Conservation (phyloP, 1,140 invertebrate species). For the Brevipalpus yothersi region DNA sequence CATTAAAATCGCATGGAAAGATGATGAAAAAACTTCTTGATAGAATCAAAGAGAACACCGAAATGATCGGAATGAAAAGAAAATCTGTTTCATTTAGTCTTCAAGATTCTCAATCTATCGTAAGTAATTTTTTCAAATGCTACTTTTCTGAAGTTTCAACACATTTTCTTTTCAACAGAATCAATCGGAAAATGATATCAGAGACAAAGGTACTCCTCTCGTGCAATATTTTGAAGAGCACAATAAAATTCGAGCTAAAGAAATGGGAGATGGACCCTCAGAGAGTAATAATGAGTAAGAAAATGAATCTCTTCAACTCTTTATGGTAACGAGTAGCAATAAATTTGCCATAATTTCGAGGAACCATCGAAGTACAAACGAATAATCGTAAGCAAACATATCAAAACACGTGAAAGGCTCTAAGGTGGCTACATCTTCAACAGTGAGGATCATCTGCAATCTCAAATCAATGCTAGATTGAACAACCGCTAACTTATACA, state of each 20-base stretch:
- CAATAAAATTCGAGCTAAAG: conserved; percentile 27
- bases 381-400: too few relatives aligned
- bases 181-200: conserved; percentile 47
- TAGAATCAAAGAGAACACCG: conserved; percentile 26
- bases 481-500: too few relatives aligned
- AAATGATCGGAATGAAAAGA: conserved; percentile 45
- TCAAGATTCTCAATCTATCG: conserved; percentile 31
- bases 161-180: conserved; percentile 23
- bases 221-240: conserved; percentile 42
- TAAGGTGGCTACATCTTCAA: too few relatives aligned
- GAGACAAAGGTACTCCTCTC: conserved; percentile 41
- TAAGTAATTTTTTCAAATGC: conserved; percentile 9
- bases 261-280: neutral
- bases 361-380: too few relatives aligned
- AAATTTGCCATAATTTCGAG: too few relatives aligned
- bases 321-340: too few relatives aligned
- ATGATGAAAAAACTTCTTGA: conserved; percentile 31
- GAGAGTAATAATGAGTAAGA: too few relatives aligned
- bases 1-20: conserved; percentile 47
- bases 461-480: too few relatives aligned
- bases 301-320: too few relatives aligned
- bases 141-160: neutral
- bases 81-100: conserved; percentile 39
- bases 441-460: too few relatives aligned
- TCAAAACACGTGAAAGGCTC: too few relatives aligned